Base-by-base conservation (phyloP, 35 echinoderm and acorn worm species). In the Nesometra sesokonis region DNA sequence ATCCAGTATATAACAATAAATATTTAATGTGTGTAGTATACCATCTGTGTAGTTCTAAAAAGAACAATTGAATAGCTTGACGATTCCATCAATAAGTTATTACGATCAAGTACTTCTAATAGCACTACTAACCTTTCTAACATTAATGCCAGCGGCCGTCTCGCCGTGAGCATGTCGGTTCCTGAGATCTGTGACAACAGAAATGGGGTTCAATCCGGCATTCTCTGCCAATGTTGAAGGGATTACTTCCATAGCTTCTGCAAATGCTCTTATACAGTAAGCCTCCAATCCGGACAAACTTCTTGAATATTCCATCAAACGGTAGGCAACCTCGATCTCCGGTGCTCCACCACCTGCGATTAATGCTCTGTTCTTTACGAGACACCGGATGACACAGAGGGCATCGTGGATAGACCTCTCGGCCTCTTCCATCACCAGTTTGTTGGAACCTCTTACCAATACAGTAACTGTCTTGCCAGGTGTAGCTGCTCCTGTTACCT, bases 351-450 rank as follows among this genome's bases (percentile, higher is more conserved):
- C 94, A 19, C 94, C 94, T 27, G 92, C 95, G 13, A 98, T 98
- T n/a, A 98, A 77, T 23, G 92, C 92, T 77, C 93, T 91, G 37
- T 98, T 39, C 47, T 98, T 98, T 40, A 98, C 95, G 15, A 98
- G 80, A 78, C 95, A 98, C 37, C 95, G 91, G 80, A 98, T 98
- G 92, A 98, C 95, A 92, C 95, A 98, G 23, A 98, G 79, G 11
- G 95, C 95, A 88, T 98, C 95, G 79, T 98, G 95, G 29, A 98
- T 91, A 34, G 95, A 98, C 19, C 95, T 84, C 32, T 98, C 95
- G 11, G 95, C 95, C 57, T 98, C 95, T 76, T 94, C 92, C 9
- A 98, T 77, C 9, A 98, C 92, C 46, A 98, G 85, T 67, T 98
- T 98, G 78, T 94, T 98, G 77, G 95, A 94, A 17, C 95, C 95